Base-by-base conservation (phyloP, 1,140 invertebrate genomes). In the Drosophila guanche region DNA sequence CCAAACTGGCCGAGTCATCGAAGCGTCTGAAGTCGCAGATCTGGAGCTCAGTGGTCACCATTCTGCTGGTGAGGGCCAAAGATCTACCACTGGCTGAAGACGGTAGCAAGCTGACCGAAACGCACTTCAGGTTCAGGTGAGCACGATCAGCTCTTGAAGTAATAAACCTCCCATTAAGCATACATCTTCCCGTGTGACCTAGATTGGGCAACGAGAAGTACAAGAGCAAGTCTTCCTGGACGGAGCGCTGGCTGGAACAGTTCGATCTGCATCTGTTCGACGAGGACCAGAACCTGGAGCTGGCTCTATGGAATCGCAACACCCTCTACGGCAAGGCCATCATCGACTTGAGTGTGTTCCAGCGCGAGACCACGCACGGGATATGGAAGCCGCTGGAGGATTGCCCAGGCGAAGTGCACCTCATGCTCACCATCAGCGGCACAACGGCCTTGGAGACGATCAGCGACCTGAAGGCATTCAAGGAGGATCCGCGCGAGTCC, bases 141-240 rank as follows among this genome's bases (percentile, higher is more conserved):
- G 62, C 10, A 4, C 10, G 10, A 12, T 53, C 12, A 1, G 2
- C 16, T 40, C 3, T 12, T 23, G 7, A 8, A 20, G 7, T 6
- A 4, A 14, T 8, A 14, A 2, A 50, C 4, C 22, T 10, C n/a
- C 23, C 46, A 61, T 3, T 20, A 1, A 29, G 2, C n/a, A 20
- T 14, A 48, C 7, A 37, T n/a, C 12, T 33, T 14, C 3, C 37
- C 23, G 6, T n/a, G 0, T 4, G 20, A 92, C 92, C 29, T 85
- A 97, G 97, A 91, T 94, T 99, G 89, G 98, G 98, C 67, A 97
- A 96, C 86, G 98, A 99, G 93, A 99, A 99, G 92, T 99, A 98
- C 93, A 99, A 99, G 93, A 99, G 97, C 90, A 98, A 99, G 93
- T 96, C 98, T 61, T 93, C 95, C 25, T 95, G 95, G 93, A 96